These are phyloP conservation scores for Phataginus tetradactyla DNA, from an alignment of 2,797 vertebrate species.

Conservation along the genomic window DNA sequence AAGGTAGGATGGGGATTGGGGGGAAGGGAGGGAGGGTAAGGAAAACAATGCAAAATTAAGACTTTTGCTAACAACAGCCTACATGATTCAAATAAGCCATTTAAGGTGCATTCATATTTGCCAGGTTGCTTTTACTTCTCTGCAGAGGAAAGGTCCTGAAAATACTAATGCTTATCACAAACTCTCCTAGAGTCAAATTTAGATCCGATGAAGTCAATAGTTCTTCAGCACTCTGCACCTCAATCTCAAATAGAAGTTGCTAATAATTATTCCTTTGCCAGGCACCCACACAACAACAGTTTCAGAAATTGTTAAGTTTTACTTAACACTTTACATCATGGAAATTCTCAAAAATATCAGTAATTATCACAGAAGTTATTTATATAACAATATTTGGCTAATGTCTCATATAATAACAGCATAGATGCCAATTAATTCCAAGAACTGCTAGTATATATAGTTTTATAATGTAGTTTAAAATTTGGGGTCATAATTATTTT, in stretches of 20 bases:
- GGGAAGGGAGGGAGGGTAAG: neutral
- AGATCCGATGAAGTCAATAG: constrained; percentile 42
- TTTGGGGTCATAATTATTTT: constrained; percentile 62
- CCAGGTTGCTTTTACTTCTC: neutral
- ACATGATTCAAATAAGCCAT: constrained; percentile 40
- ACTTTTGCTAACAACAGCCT: constrained; percentile 26
- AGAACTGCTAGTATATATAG: neutral
- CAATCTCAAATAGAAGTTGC: neutral
- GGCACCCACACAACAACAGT: constrained; percentile 59
- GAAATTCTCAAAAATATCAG: constrained; percentile 72
- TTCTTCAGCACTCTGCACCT: neutral
- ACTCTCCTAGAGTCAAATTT: constrained; percentile 42
- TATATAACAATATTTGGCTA: constrained; percentile 71
- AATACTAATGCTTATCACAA: neutral
- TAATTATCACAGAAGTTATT: constrained; percentile 74
- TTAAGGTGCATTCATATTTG: neutral
- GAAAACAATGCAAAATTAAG: neutral
- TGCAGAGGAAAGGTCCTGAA: neutral
- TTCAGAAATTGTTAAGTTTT: constrained; percentile 61
- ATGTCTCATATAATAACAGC: constrained; percentile 65
- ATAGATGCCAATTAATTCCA: constrained; percentile 70
- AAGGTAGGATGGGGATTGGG: neutral
- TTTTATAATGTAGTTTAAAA: constrained; percentile 49
- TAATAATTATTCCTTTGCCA: constrained; percentile 53
- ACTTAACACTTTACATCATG: constrained; percentile 61